Base-by-base conservation (phyloP, 2,888 invertebrate species). In the Acanthococcus lagerstroemiae region DNA sequence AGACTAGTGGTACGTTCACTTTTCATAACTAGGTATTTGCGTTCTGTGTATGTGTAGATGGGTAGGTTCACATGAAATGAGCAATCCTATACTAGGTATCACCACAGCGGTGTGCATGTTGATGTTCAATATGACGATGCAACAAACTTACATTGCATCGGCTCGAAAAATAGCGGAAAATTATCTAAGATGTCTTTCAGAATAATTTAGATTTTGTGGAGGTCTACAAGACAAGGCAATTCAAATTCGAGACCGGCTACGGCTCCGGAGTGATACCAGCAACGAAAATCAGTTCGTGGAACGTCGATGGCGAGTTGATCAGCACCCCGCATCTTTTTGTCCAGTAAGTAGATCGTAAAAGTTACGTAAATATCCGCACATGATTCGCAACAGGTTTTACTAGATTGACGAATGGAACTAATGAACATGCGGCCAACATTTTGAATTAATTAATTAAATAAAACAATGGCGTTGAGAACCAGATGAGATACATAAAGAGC, bases 301-400 rank as follows among this genome's bases (percentile, higher is more conserved):
- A 89, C 74, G 88, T 88, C 77, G 89, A 90, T 77, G 89, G 89
- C 17, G 89, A 90, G 76, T 79, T 88, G 37, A 79, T 87, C 66
- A 78, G 79, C 66, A 82, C 84, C 72, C 79, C 30, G 26, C 44
- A 58, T 30, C 19, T 63, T 24, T 55, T 27, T 30, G 45, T 66
- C 9, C 21, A 37, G 48, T 63, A 22, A 44, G 44, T 67, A 12
- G 19, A 57, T n/a, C n/a, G n/a, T n/a, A n/a, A n/a, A n/a, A n/a
- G n/a, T n/a, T n/a, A n/a, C n/a, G n/a, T n/a, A n/a, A n/a, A n/a
- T n/a, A n/a, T n/a, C n/a, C n/a, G n/a, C n/a, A n/a, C n/a, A n/a
- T n/a, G n/a, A n/a, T n/a, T n/a, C n/a, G n/a, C n/a, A n/a, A n/a
- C n/a, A n/a, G n/a, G n/a, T n/a, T n/a, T n/a, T n/a, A n/a, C n/a